Conservation (phyloP, 1,140 invertebrate genomes). For the Macrobrachium nipponense region DNA sequence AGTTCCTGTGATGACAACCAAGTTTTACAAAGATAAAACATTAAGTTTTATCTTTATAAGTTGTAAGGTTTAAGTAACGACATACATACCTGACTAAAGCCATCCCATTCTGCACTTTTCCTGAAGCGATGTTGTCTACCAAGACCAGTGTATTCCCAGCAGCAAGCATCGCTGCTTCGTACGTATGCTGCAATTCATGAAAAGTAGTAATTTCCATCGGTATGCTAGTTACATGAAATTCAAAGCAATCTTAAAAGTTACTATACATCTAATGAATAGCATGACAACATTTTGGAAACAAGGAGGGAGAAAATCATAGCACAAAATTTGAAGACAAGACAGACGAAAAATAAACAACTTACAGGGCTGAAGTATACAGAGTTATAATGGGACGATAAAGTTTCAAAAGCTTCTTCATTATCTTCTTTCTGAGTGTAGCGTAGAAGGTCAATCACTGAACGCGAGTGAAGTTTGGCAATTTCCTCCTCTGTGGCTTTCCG, state of each 20-base stretch:
- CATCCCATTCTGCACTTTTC: slow-evolving; percentile 86
- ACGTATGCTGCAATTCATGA: slow-evolving; percentile 78
- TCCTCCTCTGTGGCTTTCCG: slow-evolving; percentile 79
- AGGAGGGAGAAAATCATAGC: background rate
- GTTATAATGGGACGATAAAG: slow-evolving; percentile 83
- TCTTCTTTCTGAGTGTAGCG: slow-evolving; percentile 74
- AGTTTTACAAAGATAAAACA: background rate
- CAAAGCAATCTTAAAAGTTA: no score
- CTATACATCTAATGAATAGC: background rate
- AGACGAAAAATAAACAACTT: slow-evolving; percentile 65
- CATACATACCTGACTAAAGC: slow-evolving; percentile 76
- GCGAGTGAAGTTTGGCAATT: slow-evolving; percentile 76
- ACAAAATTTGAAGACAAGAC: background rate
- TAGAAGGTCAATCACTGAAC: slow-evolving; percentile 76
- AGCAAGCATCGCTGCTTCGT: slow-evolving; percentile 80
- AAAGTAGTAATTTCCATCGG: background rate
- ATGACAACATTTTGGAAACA: background rate
- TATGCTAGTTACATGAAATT: background rate
- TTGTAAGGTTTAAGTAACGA: background rate
- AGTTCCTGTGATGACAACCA: background rate
- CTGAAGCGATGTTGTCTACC: slow-evolving; percentile 78
- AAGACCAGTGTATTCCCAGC: slow-evolving; percentile 85
- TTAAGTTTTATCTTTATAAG: background rate
- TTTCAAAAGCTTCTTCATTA: slow-evolving; percentile 76
- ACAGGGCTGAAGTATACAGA: slow-evolving; percentile 89